Evolutionary conservation across 2,797 vertebrate species (phyloP).

Genomic region (Cryptoprocta ferox): DNA sequence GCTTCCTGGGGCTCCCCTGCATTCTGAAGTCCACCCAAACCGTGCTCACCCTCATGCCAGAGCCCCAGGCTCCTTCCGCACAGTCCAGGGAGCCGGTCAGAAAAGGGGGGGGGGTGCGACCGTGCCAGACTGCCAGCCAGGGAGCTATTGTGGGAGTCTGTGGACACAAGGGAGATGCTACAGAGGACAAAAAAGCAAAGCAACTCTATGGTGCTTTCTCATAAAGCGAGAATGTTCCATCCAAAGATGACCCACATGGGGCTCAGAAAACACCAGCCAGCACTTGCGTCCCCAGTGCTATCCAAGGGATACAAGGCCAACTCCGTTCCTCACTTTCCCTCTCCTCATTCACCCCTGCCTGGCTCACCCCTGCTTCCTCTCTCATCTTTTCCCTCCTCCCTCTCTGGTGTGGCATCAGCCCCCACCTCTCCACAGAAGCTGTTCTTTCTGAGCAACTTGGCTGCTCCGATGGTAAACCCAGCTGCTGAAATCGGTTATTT

Average conservation of each 20-base stretch:
- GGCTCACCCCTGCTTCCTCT: accelerated
- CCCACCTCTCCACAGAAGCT: accelerated
- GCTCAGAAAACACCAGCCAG: neutral
- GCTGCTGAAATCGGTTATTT: neutral
- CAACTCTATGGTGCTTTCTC: no score
- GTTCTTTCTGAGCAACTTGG: neutral
- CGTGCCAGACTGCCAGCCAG: accelerated
- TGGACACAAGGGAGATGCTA: neutral
- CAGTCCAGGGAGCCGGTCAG: accelerated
- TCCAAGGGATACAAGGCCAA: no score
- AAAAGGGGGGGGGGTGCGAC: accelerated
- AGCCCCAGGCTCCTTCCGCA: accelerated
- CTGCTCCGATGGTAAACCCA: neutral
- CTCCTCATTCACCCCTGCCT: accelerated
- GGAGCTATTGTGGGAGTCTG: accelerated
- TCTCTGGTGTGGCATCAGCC: neutral
- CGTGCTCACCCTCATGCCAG: accelerated
- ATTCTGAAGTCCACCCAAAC: neutral
- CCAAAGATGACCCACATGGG: accelerated
- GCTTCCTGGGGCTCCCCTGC: neutral
- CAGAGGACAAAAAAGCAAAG: neutral
- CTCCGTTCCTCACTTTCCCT: no score
- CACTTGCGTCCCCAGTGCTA: neutral
- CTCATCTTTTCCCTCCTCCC: neutral
- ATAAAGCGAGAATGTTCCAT: neutral